Base-by-base conservation (phyloP, 2,888 invertebrate genomes). In the Zhengitettix transpicula region DNA sequence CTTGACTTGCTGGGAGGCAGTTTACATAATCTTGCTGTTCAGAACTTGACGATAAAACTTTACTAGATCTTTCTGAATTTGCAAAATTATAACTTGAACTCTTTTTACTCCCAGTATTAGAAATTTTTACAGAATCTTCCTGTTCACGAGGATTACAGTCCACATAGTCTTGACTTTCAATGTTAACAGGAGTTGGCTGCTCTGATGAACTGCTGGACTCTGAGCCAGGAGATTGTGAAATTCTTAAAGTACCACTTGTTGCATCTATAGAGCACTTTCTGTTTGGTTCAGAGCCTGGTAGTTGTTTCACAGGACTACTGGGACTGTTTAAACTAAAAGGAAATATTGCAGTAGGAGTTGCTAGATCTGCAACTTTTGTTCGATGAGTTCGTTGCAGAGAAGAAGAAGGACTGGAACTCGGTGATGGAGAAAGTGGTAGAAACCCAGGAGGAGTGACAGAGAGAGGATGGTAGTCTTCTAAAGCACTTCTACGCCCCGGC, bases 311-410 rank as follows among this genome's bases (percentile, higher is more conserved):
- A 0, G 84, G 83, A 3, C 83, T 82, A 15, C 80, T 78, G 0
- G 84, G 84, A 65, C 83, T 83, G 69, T 83, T 84, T 54, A 83
- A 71, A 62, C 81, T 83, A 67, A 85, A 77, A 1, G 85, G 84
- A 70, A 85, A 85, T 62, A 85, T 80, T 0, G 83, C 78, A 9
- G 76, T 76, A 5, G 78, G 81, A 1, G 81, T 80, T 3, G 76
- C 72, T 62, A 73, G 70, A 60, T 75, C 71, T n/a, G 76, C 69
- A 47, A 60, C 60, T 41, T 58, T 14, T 15, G 62, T 64, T 41
- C 47, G 52, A 5, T 58, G 53, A 17, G 75, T 75, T 53, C 74
- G 68, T 11, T 73, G 71, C 17, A 72, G 66, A 64, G 73, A 74
- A n/a, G 77, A 75, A 52, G 74, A 77, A 11, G 74, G 73, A 62